Base-by-base conservation (phyloP, 2,888 invertebrate genomes). In the Autographa pulchrina region DNA sequence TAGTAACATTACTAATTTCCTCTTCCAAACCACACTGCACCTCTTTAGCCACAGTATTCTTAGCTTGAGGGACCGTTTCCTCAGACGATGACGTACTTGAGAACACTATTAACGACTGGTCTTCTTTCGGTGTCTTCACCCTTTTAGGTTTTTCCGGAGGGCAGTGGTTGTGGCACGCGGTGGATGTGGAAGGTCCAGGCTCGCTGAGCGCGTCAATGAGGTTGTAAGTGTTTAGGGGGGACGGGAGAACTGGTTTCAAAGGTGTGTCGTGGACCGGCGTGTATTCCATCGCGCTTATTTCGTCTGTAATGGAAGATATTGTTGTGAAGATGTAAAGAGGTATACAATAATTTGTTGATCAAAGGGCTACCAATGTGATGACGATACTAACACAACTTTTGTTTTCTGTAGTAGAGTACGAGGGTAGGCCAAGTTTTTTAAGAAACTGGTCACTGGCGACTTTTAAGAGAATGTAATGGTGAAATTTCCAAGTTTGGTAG, bases 121-220 rank as follows among this genome's bases (percentile, higher is more conserved):
- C 90, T 18, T 87, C 81, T 69, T 90, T 92, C 0, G 89, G 85
- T 2, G 86, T 76, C 70, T 88, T 91, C 0, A 74, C 80, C 25
- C 81, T 79, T 6, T 83, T 84, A 0, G 88, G 88, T 62, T 88
- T 91, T 52, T 90, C 88, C 0, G 89, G 75, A 0, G 89, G 90
- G 54, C 91, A 91, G 52, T 78, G 77, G 74, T 93, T 92, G 0
- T 77, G 75, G 74, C 90, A 92, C 0, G 89, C 82, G 0, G 85
- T 85, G 0, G 94, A 90, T 0, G 92, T 92, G 0, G 94, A 91
- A 0, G 92, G 92, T 0, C 80, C 78, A 0, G 93, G 91, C 68
- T 94, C 95, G 16, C 92, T 92, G 32, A 94, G 80, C 0, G 89
- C 87, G 32, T 95, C 94, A 13, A 95, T 89, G 0, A 95, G 82